Evolutionary conservation across 2,113 vertebrate species (phyloP).

Genomic region (Ramphastos sulfuratus): DNA sequence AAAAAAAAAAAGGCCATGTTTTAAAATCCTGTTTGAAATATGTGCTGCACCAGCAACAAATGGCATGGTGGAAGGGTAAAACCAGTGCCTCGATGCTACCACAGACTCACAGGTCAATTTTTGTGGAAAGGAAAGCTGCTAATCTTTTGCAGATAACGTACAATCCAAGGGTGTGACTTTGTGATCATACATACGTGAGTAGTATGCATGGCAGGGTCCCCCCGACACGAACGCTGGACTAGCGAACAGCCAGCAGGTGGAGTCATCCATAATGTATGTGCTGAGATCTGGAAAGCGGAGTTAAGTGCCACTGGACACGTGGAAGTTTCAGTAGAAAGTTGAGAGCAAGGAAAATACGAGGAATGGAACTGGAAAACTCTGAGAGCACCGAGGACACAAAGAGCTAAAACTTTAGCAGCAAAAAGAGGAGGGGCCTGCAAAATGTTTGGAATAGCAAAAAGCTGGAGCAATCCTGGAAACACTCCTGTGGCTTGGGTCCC

Average conservation of each 20-base stretch:
- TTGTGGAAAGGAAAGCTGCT: not conserved
- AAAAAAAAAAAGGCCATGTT: not conserved
- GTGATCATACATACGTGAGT: rapidly evolving
- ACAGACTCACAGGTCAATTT: not conserved
- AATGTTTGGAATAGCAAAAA: slow-evolving; percentile 41
- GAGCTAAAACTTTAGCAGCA: slow-evolving; percentile 1
- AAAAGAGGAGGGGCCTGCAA: slow-evolving; percentile 39
- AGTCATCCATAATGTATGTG: not conserved
- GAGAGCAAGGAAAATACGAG: slow-evolving; percentile 46
- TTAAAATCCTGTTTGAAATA: not conserved
- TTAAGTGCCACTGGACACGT: not conserved
- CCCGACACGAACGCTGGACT: rapidly evolving
- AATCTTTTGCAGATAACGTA: not conserved
- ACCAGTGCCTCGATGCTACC: not conserved
- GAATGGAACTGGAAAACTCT: slow-evolving; percentile 39
- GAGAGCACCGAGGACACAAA: not conserved
- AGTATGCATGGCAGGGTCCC: rapidly evolving
- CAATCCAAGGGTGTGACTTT: not conserved
- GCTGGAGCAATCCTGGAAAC: slow-evolving; percentile 54
- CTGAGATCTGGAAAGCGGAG: not conserved
- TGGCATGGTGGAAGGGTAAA: not conserved
- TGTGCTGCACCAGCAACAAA: not conserved
- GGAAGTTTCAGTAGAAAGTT: slow-evolving; percentile 30
- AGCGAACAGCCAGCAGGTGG: slow-evolving; percentile 42
- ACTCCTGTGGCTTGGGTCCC: slow-evolving; percentile 11